A percentile compares a stretch with the other conserved stretches of the same genome.
Conservation (phyloP, 2,797 vertebrate genomes). For the Adrianichthys oophorus region DNA sequence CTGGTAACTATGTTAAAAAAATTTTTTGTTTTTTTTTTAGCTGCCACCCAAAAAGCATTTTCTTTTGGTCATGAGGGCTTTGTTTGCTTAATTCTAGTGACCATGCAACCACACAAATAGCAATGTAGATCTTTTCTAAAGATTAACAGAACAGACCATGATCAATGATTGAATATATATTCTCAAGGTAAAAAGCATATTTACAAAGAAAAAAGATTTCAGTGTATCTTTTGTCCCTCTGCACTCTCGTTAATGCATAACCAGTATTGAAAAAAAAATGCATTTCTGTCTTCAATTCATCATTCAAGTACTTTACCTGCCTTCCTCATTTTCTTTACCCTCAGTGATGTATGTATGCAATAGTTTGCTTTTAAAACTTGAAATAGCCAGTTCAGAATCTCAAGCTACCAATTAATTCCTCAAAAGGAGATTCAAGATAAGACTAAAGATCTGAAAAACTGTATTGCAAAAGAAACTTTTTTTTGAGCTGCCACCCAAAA, state of each 20-base stretch:
- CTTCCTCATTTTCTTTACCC: slow-evolving; percentile 39
- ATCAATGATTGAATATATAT: slow-evolving; percentile 36
- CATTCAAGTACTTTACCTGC: slow-evolving; percentile 21
- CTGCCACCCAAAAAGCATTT: too few species aligned
- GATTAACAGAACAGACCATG: slow-evolving; percentile 15
- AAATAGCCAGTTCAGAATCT: slow-evolving; percentile 48
- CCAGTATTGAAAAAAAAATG: slow-evolving; percentile 32
- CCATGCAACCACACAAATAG: too few species aligned
- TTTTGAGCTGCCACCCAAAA: too few species aligned
- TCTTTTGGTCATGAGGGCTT: too few species aligned
- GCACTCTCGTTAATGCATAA: slow-evolving; percentile 65
- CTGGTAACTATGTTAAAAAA: too few species aligned
- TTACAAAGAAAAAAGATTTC: slow-evolving; percentile 29
- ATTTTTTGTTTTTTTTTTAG: too few species aligned
- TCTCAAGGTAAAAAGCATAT: slow-evolving; percentile 18
- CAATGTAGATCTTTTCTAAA: too few species aligned
- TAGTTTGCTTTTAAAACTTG: slow-evolving; percentile 40
- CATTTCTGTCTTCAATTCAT: slow-evolving; percentile 55
- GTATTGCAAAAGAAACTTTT: not conserved
- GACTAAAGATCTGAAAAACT: slow-evolving; percentile 14
- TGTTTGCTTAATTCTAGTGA: too few species aligned
- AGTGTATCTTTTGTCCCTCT: slow-evolving; percentile 51
- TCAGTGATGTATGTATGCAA: slow-evolving; percentile 20
- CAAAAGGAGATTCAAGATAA: slow-evolving; percentile 28
- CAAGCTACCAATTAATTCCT: slow-evolving; percentile 53